Percentiles rank a stretch among this genome's conserved stretches.
Conservation (phyloP, 2,888 invertebrate genomes). For the Drosophila planitibia region DNA sequence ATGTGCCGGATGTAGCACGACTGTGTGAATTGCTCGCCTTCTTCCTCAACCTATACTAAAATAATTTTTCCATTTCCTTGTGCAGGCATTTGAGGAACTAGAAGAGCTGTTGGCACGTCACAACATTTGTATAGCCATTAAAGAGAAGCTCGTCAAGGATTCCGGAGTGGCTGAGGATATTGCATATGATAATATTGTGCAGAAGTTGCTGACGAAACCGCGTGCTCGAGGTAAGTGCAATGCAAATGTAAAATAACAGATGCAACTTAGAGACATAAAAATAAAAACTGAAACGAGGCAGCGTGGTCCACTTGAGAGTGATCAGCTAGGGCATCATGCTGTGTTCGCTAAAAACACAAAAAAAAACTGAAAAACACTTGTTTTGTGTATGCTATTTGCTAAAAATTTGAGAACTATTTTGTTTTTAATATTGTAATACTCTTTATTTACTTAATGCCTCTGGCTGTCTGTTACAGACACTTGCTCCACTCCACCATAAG, state of each 20-base stretch:
- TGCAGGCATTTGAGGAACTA: conserved; percentile 96
- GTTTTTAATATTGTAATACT: background rate
- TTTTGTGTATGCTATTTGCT: background rate
- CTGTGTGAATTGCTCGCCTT: background rate
- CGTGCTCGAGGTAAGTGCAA: conserved; percentile 92
- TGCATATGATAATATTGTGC: conserved; percentile 95
- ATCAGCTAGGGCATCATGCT: background rate
- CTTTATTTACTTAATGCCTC: background rate
- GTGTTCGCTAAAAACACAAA: background rate
- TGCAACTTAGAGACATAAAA: conserved; percentile 4
- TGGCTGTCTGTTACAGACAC: background rate
- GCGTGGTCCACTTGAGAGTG: too few relatives aligned
- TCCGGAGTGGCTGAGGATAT: conserved; percentile 96
- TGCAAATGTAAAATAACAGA: conserved; percentile 12
- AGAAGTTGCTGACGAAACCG: conserved; percentile 93
- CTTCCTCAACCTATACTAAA: background rate
- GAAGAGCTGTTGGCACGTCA: conserved; percentile 93
- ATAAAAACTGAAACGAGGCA: background rate
- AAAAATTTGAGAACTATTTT: background rate
- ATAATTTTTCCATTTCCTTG: conserved; percentile 22
- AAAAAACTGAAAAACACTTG: too few relatives aligned
- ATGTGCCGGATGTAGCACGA: conserved; percentile 16
- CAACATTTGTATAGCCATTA: conserved; percentile 96
- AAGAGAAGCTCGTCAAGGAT: conserved; percentile 97
- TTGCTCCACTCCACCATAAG: background rate